Evolutionary conservation across 2,888 invertebrate genomes (phyloP), one percentile per base, ranked within the genome.

Genomic region (Amiota mariae): DNA sequence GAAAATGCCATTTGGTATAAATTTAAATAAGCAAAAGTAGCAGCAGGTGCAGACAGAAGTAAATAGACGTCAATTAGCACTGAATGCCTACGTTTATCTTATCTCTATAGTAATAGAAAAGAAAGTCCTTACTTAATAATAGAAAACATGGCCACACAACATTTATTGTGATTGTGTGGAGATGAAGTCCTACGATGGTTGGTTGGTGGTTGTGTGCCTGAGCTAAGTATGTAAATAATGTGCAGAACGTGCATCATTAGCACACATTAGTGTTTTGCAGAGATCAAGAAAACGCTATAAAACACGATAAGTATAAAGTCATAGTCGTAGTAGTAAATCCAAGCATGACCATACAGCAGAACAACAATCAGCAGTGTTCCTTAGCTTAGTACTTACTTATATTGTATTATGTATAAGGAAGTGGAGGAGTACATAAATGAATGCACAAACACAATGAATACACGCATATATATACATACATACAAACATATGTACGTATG

Each of bases 181-280:
- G 24, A 24, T 24, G 24, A 24, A 1, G 3, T 6, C 36, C 6
- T 36, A 36, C 36, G 36, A 3, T 24, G 24, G 6, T 6, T 36
- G 36, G 2, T 8, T 10, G 64, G 24, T 24, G 24, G 6, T 6
- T 36, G 36, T 36, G 46, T 10, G 64, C 64, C 24, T 54, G 24
- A 66, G 71, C 54, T 11, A 78, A 73, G 66, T 77, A 78, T 74
- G 66, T 77, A 78, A 81, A 78, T 79, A 77, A 77, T 80, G 80
- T 72, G 61, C 61, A 73, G 57, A 74, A 75, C 78, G 80, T 80
- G 78, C 79, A 78, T 82, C 81, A 81, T 83, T 82, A 85, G 67
- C 70, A 71, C 71, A 71, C 75, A 75, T 71, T 71, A 71, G 48
- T 54, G 66, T 49, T 47, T 36, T 36, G 36, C 36, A 36, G 36